Conservation (phyloP, 2,113 vertebrate genomes). For the Trochalopteron elliotii region DNA sequence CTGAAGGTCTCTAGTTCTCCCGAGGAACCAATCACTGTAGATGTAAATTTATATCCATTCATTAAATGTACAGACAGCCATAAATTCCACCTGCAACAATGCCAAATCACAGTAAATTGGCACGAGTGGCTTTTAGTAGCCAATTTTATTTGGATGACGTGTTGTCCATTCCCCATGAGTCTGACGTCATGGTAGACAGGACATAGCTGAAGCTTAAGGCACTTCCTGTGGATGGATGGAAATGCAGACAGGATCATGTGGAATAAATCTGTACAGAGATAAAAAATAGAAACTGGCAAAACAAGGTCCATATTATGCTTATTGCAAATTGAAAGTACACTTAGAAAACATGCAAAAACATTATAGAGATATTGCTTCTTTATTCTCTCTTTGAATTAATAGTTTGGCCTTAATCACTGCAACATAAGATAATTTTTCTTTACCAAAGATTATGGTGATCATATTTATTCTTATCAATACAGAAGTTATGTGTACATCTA, state of each 20-base stretch:
- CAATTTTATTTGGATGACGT: accelerated
- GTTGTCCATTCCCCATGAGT: background rate
- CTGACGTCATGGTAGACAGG: background rate
- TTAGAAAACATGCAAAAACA: background rate
- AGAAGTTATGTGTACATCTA: background rate
- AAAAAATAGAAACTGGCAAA: background rate
- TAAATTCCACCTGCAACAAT: background rate
- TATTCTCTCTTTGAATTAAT: background rate
- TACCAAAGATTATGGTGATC: background rate
- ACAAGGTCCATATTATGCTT: accelerated
- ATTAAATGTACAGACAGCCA: background rate
- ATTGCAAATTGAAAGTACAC: background rate
- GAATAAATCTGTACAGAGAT: background rate
- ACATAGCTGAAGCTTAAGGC: background rate
- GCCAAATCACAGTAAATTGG: background rate
- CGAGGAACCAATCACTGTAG: background rate
- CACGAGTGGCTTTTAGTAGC: background rate
- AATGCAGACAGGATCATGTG: background rate
- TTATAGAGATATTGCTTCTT: background rate
- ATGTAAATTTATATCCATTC: background rate
- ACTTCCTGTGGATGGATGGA: background rate
- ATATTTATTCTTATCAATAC: background rate
- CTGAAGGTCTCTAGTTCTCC: background rate
- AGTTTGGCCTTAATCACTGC: background rate
- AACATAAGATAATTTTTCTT: background rate